Evolutionary conservation across 2,113 vertebrate genomes (phyloP).

Genomic region (Aldabrachelys gigantea): DNA sequence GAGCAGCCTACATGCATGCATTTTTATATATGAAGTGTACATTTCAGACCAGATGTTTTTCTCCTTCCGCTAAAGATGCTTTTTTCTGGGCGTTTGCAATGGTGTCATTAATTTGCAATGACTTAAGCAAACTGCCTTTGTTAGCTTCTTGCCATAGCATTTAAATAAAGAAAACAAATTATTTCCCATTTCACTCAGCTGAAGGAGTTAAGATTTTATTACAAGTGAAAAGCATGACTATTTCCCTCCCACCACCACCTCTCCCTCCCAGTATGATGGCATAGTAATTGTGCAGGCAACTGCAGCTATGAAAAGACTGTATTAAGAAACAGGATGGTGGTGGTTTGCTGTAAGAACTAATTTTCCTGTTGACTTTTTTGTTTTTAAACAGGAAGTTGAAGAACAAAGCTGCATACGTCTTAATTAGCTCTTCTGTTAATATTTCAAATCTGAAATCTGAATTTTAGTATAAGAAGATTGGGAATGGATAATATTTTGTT

Average conservation of each 20-base stretch:
- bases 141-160: not conserved
- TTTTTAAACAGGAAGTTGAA: conserved; percentile 76
- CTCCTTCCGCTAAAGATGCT: not conserved
- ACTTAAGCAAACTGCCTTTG: not conserved
- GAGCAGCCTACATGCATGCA: not conserved
- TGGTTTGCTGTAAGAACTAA: conserved; percentile 75
- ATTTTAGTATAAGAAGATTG: conserved; percentile 10
- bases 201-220: conserved; percentile 32
- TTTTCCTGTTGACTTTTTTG: conserved; percentile 79
- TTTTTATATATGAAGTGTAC: not conserved
- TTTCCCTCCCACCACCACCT: no score
- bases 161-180: not conserved
- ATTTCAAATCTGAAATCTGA: conserved; percentile 56
- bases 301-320: conserved; percentile 67
- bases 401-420: conserved; percentile 66
- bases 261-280: not conserved
- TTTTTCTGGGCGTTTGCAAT: not conserved
- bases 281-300: conserved; percentile 36
- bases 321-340: conserved; percentile 78
- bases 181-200: not conserved
- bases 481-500: not conserved
- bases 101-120: not conserved
- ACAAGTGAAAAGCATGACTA: not conserved
- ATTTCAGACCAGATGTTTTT: not conserved
- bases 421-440: conserved; percentile 58